Percentiles rank a stretch among this genome's conserved stretches.
phyloP scores from a whole-genome alignment of 2,888 invertebrate species.

The Scaptomyza caliginosa region DNA sequence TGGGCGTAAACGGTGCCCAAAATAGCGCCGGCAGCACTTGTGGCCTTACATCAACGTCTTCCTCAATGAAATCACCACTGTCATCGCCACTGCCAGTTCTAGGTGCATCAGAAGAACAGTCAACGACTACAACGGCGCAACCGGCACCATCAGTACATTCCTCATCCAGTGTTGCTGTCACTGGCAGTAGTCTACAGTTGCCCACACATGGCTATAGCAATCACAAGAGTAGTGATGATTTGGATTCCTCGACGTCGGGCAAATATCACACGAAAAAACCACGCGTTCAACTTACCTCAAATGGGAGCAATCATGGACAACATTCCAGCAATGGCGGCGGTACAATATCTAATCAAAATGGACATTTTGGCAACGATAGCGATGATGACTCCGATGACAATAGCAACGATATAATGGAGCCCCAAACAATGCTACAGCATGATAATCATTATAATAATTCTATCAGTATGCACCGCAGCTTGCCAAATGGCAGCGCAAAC shows the following conservation, averaged over 20 bases:
- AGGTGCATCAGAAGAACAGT: constrained; percentile 35
- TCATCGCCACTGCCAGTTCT: constrained; percentile 79
- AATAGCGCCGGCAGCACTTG: constrained; percentile 63
- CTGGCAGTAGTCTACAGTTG: constrained; percentile 29
- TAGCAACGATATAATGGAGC: constrained; percentile 69
- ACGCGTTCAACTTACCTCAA: constrained; percentile 72
- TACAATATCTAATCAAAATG: constrained; percentile 37
- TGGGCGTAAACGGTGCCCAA: constrained; percentile 48
- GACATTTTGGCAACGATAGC: constrained; percentile 70
- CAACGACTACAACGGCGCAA: constrained; percentile 32
- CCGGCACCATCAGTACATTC: constrained; percentile 71
- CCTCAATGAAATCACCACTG: constrained; percentile 83
- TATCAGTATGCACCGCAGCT: constrained; percentile 45
- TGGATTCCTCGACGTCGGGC: constrained; percentile 74
- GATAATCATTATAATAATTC: constrained; percentile 64
- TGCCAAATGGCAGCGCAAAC: constrained; percentile 30
- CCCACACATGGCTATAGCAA: constrained; percentile 51
- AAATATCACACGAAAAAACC: constrained; percentile 81
- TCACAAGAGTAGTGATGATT: constrained; percentile 63
- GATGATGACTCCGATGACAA: constrained; percentile 82
- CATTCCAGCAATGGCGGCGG: constrained; percentile 50
- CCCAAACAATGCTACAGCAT: constrained; percentile 66
- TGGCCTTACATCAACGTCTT: constrained; percentile 82
- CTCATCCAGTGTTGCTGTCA: constrained; percentile 56
- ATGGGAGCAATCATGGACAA: constrained; percentile 41